Evolutionary conservation across 2,888 invertebrate genomes (phyloP), one percentile per base, ranked within the genome.

Genomic region (Eupithecia dodoneata): DNA sequence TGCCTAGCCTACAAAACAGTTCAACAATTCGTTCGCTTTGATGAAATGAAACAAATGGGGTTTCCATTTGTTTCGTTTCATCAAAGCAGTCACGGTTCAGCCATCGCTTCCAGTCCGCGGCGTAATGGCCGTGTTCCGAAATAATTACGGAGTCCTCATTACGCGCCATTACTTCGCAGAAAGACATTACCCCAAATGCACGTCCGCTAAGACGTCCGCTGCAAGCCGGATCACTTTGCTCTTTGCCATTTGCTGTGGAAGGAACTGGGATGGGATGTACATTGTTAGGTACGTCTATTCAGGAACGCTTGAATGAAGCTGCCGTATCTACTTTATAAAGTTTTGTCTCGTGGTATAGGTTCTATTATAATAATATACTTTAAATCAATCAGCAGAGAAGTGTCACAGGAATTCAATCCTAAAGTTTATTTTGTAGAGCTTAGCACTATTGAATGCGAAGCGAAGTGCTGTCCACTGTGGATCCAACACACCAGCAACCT

Each of bases 121-220:
- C 76, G 76, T 78, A 76, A 78, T 78, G 45, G 70, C 73, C 41
- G 78, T 73, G 76, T 76, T 78, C 79, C 74, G 74, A 74, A 79
- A 76, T 79, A 79, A 79, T 79, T 78, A 77, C 80, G 63, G 81
- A 81, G 83, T 63, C 81, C 82, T 83, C 80, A 85, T 87, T 84
- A 84, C 80, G 76, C 79, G 65, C 83, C 82, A 84, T 87, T 81
- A 83, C 78, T 83, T 82, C 69, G 82, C 76, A 78, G 79, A 82
- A 82, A 80, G 80, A 77, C 85, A 88, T 88, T 87, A 87, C 85
- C 86, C 85, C 84, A 84, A 87, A 87, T 88, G 85, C 81, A 83
- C 84, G 79, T 87, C 87, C 86, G 86, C 81, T 81, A 80, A 75
- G 75, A 75, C 76, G 74, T 76, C 80, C 73, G 76, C 71, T 69